Conservation (phyloP, 2,113 vertebrate genomes). For the Oncorhynchus masou region DNA sequence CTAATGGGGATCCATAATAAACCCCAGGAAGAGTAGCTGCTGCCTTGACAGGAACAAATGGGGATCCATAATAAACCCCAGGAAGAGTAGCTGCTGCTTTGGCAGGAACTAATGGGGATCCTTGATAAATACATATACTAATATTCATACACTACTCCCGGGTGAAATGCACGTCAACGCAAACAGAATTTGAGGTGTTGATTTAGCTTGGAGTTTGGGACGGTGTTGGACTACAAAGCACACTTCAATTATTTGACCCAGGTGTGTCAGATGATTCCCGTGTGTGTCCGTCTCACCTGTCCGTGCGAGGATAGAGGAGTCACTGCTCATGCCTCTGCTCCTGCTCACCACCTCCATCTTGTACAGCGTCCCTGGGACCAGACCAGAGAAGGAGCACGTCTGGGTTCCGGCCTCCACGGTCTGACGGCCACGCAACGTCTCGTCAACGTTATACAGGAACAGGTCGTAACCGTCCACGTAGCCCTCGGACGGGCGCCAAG, state of each 20-base stretch:
- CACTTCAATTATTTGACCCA: not conserved
- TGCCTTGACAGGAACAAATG: too few relatives aligned
- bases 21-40: too few relatives aligned
- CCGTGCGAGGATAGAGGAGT: not conserved
- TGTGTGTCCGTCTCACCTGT: constrained; percentile 9
- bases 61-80: too few relatives aligned
- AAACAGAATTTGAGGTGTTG: too few relatives aligned
- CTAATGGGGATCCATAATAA: too few relatives aligned
- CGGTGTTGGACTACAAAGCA: too few relatives aligned
- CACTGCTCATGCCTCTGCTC: constrained; percentile 1
- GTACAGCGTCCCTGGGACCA: constrained; percentile 79
- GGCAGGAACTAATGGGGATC: too few relatives aligned
- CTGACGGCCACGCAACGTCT: constrained; percentile 76
- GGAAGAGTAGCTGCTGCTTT: too few relatives aligned
- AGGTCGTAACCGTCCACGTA: constrained; percentile 81
- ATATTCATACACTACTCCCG: too few relatives aligned
- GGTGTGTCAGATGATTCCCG: not conserved
- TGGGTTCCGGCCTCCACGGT: constrained; percentile 66
- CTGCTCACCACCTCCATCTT: constrained; percentile 42
- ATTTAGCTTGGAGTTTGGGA: too few relatives aligned
- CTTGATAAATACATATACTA: too few relatives aligned
- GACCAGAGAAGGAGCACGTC: constrained; percentile 76
- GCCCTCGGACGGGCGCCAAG: constrained; percentile 78
- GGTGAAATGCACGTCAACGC: too few relatives aligned
- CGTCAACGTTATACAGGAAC: constrained; percentile 77